Evolutionary conservation across 2,797 vertebrate species (phyloP), one percentile per base, ranked within the genome.

Genomic region (Pangasius krempfi): DNA sequence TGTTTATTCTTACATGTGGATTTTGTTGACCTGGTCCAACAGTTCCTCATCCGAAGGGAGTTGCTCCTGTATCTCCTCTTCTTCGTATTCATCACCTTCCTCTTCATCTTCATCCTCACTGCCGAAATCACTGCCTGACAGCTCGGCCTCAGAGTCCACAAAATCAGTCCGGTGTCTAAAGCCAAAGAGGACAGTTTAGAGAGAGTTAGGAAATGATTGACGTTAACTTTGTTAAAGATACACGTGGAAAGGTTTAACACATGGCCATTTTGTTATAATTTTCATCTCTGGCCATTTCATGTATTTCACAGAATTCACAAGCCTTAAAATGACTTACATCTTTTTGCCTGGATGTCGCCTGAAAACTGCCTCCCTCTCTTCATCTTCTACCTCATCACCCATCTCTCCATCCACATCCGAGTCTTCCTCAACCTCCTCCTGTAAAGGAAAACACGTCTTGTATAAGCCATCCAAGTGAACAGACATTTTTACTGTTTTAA

Each of bases 141-240:
- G 97, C 94, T 99, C 98, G 0, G 99, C 99, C 92, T 99, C 98
- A 0, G 98, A 96, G 14, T 99, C 98, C 95, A 99, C 91, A 92
- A 97, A 99, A 90, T 98, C 96, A 4, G 95, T 92, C 90, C 99
- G 22, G 20, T 91, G 96, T 90, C 98, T 99, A 60, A 6, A 91
- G 87, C 87, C 58, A 76, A 62, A 81, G 33, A 44, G 13, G 54
- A 40, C 52, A 5, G 22, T 40, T 40, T 58, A 50, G 40, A n/a
- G 14, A 30, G 56, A 30, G 2, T 5, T 20, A 14, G 2, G 72
- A n/a, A 5, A 50, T 76, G 44, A 50, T 16, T 14, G 44, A 2
- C 16, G 0, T 72, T 18, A 68, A 68, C 30, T 68, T 68, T 68
- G 12, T 16, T 47, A 12, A 58, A 12, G 6, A 75, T 27, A 2